A percentile compares a stretch with the other conserved stretches of the same genome.
phyloP scores from a whole-genome alignment of 1,140 invertebrate species.

The Tetranychus urticae region DNA sequence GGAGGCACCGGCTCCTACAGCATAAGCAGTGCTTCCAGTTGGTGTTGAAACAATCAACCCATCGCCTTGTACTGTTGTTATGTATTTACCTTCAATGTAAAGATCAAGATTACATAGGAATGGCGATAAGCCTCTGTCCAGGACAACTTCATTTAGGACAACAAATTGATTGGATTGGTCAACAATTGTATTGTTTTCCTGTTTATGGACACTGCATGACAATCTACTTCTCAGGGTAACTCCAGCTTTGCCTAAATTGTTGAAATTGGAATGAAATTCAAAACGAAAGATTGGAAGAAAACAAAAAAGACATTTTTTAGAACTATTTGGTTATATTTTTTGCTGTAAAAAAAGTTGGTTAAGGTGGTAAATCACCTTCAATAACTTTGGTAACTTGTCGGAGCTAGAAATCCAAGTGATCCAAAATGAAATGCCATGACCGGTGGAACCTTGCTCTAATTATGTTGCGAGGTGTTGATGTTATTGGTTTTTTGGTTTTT shows the following conservation, averaged over 20 bases:
- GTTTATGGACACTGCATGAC: conserved; percentile 48
- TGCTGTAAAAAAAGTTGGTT: neutral
- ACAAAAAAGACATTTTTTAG: neutral
- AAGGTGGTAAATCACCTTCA: conserved; percentile 35
- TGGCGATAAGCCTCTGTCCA: conserved; percentile 76
- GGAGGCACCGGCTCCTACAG: conserved; percentile 84
- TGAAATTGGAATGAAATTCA: neutral
- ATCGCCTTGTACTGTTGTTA: conserved; percentile 88
- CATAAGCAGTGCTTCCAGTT: conserved; percentile 89
- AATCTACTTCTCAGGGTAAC: conserved; percentile 65
- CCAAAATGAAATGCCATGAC: conserved; percentile 95
- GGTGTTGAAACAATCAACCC: conserved; percentile 87
- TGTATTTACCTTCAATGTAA: conserved; percentile 78
- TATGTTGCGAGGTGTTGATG: neutral
- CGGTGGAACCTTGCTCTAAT: conserved; percentile 74
- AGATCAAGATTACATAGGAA: conserved; percentile 87
- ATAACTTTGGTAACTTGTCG: conserved; percentile 68
- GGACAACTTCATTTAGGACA: conserved; percentile 75
- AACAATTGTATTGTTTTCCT: neutral
- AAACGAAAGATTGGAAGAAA: conserved; percentile 2
- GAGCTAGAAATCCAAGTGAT: conserved; percentile 84
- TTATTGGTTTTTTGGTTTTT: too few species aligned
- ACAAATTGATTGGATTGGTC: conserved; percentile 6
- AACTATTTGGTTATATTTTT: neutral
- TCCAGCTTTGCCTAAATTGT: conserved; percentile 50